Conservation (phyloP, 2,797 vertebrate genomes). For the Macropodus opercularis region DNA sequence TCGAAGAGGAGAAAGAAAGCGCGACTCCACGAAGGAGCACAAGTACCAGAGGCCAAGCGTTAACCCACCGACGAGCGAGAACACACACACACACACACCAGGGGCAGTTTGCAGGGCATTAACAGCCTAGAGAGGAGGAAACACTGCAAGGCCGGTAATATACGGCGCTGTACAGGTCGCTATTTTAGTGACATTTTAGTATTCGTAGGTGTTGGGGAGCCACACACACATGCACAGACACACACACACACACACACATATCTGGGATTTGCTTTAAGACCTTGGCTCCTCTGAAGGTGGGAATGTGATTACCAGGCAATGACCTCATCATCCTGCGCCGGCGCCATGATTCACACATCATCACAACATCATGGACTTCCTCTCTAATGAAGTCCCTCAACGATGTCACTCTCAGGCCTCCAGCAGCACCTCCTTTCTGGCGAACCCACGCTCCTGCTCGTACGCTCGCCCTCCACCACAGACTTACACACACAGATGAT, state of each 20-base stretch:
- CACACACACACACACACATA: slow-evolving; percentile 26
- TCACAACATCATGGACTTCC: slow-evolving; percentile 83
- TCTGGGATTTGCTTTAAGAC: slow-evolving; percentile 60
- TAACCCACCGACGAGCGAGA: too few relatives aligned
- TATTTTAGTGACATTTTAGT: slow-evolving; percentile 63
- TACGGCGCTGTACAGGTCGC: slow-evolving; percentile 28
- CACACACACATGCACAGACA: slow-evolving; percentile 14
- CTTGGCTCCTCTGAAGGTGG: slow-evolving; percentile 76
- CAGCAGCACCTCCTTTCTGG: slow-evolving; percentile 56
- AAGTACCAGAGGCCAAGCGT: too few relatives aligned
- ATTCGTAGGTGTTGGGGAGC: slow-evolving; percentile 56
- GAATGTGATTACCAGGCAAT: slow-evolving; percentile 82
- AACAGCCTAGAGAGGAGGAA: slow-evolving; percentile 47
- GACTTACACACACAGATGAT: slow-evolving; percentile 62
- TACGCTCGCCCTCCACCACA: slow-evolving; percentile 28
- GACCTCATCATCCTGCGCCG: slow-evolving; percentile 80
- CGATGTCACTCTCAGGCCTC: slow-evolving; percentile 60
- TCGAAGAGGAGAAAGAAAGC: too few relatives aligned
- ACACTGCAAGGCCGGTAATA: slow-evolving; percentile 6
- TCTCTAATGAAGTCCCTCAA: slow-evolving; percentile 83
- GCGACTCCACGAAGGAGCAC: too few relatives aligned
- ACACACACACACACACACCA: neutral
- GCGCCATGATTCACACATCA: slow-evolving; percentile 85
- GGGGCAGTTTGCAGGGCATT: slow-evolving; percentile 48
- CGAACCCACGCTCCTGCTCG: slow-evolving; percentile 7